Evolutionary conservation across 2,888 invertebrate species (phyloP).

Genomic region (Drosophila histrio): DNA sequence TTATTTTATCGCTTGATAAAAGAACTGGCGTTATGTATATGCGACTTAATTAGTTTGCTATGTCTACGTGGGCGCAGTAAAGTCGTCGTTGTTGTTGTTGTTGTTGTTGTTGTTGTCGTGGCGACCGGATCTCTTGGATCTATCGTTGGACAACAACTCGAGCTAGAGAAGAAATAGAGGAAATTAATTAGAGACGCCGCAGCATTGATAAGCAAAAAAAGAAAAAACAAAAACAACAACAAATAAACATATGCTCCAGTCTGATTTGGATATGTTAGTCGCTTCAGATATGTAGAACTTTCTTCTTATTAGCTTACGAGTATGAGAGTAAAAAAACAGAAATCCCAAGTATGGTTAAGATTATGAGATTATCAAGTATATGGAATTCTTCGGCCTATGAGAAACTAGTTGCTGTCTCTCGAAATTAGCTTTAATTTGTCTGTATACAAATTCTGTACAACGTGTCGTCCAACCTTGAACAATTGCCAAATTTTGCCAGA

Average conservation of each 20-base stretch:
- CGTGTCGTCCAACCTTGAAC: constrained; percentile 67
- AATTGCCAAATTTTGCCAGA: constrained; percentile 60
- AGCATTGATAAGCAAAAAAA: constrained; percentile 71
- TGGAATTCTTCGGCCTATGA: constrained; percentile 1
- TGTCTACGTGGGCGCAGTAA: constrained; percentile 56
- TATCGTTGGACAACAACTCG: constrained; percentile 31
- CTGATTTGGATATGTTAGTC: constrained; percentile 7
- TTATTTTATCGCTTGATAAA: constrained; percentile 64
- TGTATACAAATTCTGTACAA: constrained; percentile 11
- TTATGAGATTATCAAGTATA: background rate
- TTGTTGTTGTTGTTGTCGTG: constrained; percentile 7
- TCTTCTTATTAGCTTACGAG: constrained; percentile 47
- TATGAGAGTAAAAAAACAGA: background rate
- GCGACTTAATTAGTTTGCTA: constrained; percentile 75
- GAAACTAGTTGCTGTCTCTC: constrained; percentile 37
- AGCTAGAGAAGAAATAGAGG: constrained; percentile 22
- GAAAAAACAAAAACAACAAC: constrained; percentile 46
- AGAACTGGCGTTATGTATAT: constrained; percentile 66
- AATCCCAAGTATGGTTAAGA: background rate
- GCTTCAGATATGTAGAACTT: constrained; percentile 63
- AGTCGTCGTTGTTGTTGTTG: constrained; percentile 2
- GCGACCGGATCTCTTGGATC: constrained; percentile 59
- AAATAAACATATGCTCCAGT: constrained; percentile 32
- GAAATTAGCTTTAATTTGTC: constrained; percentile 42
- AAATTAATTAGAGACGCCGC: constrained; percentile 74